Evolutionary conservation across 2,888 invertebrate species (phyloP).

Genomic region (Masnerella sp.): DNA sequence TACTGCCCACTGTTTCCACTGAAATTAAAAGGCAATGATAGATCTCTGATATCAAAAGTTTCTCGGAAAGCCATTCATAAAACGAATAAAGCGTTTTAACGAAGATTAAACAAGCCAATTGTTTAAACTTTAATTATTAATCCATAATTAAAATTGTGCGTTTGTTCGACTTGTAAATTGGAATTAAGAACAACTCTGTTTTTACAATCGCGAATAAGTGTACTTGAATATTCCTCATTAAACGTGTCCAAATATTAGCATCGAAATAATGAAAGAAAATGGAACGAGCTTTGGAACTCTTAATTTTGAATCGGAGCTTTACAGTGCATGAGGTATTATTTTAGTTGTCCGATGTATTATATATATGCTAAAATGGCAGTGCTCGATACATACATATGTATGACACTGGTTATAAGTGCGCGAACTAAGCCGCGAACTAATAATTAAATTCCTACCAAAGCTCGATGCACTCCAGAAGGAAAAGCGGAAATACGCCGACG

Average conservation of each 20-base stretch:
- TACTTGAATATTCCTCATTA: no score
- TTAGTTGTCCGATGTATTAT: slow-evolving; percentile 54
- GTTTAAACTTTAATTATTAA: no score
- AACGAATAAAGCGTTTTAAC: no score
- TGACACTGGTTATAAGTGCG: slow-evolving; percentile 61
- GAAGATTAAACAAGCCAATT: no score
- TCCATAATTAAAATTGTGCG: no score
- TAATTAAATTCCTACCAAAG: slow-evolving; percentile 69
- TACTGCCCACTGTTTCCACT: no score
- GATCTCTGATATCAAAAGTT: no score
- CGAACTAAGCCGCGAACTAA: slow-evolving; percentile 70
- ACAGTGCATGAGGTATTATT: slow-evolving; percentile 40
- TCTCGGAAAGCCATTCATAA: no score
- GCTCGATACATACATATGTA: slow-evolving; percentile 68
- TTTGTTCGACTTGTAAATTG: no score
- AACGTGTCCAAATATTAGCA: slow-evolving; percentile 15
- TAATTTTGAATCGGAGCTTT: slow-evolving; percentile 29
- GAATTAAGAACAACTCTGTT: no score
- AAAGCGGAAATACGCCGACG: slow-evolving; percentile 33
- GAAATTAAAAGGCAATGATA: no score
- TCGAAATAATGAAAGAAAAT: slow-evolving; percentile 41
- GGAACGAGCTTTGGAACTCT: slow-evolving; percentile 31
- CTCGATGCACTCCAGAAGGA: slow-evolving; percentile 18
- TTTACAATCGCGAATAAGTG: no score
- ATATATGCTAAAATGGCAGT: slow-evolving; percentile 65